Percentiles rank a stretch among this genome's conserved stretches.
Conservation (phyloP, 92 coral and sea anemone genomes). For the Umimayanthus kanabou region DNA sequence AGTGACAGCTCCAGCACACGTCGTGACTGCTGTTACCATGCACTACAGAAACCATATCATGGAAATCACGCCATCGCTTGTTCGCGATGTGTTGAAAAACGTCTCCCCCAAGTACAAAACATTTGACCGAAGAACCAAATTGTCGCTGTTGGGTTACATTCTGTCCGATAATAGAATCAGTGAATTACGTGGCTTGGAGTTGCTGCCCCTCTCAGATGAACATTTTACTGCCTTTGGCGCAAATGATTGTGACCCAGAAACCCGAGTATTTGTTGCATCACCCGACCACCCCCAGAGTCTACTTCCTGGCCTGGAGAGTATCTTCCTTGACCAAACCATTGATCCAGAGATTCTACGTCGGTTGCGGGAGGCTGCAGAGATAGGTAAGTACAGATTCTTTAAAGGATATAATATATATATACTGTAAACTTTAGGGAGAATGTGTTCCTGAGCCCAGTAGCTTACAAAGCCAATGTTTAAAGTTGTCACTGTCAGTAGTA, state of each 20-base stretch:
- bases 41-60: not conserved
- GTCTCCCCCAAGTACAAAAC: constrained; percentile 18
- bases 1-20: constrained; percentile 63
- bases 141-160: constrained; percentile 63
- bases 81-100: constrained; percentile 55
- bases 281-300: constrained; percentile 64
- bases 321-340: constrained; percentile 59
- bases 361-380: constrained; percentile 42
- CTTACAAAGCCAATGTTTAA: too few relatives aligned
- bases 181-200: constrained; percentile 63
- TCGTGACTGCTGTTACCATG: constrained; percentile 29
- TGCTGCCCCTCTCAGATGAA: constrained; percentile 71
- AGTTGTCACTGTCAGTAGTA: too few relatives aligned
- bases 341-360: constrained; percentile 35
- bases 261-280: constrained; percentile 59
- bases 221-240: constrained; percentile 47
- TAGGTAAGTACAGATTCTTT: constrained; percentile 29
- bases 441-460: too few relatives aligned
- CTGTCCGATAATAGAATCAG: constrained; percentile 54
- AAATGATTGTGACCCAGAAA: constrained; percentile 3
- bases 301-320: constrained; percentile 66
- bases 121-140: constrained; percentile 46
- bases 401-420: not conserved
- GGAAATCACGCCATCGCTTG: constrained; percentile 59
- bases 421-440: not conserved